Evolutionary conservation across 2,113 vertebrate genomes (phyloP), one percentile per base, ranked within the genome.

Genomic region (Corythornis madagascariensis): DNA sequence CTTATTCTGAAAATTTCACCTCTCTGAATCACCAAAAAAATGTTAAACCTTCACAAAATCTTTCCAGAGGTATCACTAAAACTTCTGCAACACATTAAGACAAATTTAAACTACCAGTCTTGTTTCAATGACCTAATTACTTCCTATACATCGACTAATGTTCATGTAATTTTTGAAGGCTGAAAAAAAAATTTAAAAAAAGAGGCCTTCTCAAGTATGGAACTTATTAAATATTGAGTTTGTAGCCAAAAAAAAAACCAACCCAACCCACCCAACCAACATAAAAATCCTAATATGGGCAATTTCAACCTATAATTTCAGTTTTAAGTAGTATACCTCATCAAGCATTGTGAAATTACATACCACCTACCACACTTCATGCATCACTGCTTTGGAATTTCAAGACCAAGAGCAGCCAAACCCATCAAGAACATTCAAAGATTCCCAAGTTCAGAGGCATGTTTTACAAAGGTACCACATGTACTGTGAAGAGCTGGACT

Each of bases 261-360:
- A 63, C 61, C 20, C 19, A 45, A 45, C 47, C 47, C 19, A 12
- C 48, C 21, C 16, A 16, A 29, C 9, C 53, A 91, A 78, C 21
- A 56, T 17, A 71, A 79, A 77, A 96, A 91, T 82, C 89, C 92
- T 94, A 96, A 96, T 92, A 94, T 76, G 77, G 77, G 42, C 78
- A 95, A 74, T 65, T 88, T 63, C 75, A 90, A 91, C 53, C 66
- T 87, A 91, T 73, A 89, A 89, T 79, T 83, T 90, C 75, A 84
- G 59, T 82, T 80, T 19, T 83, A 93, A 84, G 31, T 64, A 53
- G 38, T 52, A 69, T 74, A 83, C 50, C 69, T 84, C 89, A 74
- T 83, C 78, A 84, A 86, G 63, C 72, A 92, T 76, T 92, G 88
- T 93, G 88, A 90, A 95, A 96, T 88, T 81, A 90, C 81, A 89